A percentile compares a stretch with the other conserved stretches of the same genome.
Evolutionary conservation across 1,140 invertebrate genomes (phyloP).

Genomic region (Drosophila prosaltans): DNA sequence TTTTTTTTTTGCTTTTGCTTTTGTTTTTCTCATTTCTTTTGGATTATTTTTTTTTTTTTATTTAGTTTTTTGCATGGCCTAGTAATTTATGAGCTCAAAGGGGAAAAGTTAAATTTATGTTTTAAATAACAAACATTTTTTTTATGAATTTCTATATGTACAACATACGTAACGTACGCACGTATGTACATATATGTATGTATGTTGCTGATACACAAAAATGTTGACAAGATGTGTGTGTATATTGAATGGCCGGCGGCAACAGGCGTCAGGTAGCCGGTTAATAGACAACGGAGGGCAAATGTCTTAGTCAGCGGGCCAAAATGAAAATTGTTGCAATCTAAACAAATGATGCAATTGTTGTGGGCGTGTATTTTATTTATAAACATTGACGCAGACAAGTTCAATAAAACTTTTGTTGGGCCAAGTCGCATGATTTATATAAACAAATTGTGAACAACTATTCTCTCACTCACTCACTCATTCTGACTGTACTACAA

Average conservation of each 20-base stretch:
- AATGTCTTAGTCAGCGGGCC: constrained; percentile 40
- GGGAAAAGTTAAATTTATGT: constrained; percentile 54
- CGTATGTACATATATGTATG: neutral
- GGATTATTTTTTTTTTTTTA: constrained; percentile 20
- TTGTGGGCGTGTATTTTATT: constrained; percentile 46
- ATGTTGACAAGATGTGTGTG: constrained; percentile 32
- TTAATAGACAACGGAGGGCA: neutral
- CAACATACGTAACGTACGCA: neutral
- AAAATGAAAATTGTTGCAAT: constrained; percentile 29
- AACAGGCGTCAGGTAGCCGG: neutral
- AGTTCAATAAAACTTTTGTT: constrained; percentile 15
- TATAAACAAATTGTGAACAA: neutral
- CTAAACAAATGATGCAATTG: constrained; percentile 67
- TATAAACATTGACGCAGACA: constrained; percentile 58
- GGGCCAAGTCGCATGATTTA: constrained; percentile 5
- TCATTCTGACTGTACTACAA: neutral
- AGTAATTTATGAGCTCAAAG: constrained; percentile 66
- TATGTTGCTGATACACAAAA: constrained; percentile 36
- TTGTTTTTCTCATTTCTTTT: constrained; percentile 9
- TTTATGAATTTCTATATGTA: neutral
- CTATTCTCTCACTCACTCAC: neutral
- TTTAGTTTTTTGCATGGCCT: constrained; percentile 64
- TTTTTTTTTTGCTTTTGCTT: constrained; percentile 38
- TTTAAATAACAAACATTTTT: constrained; percentile 45
- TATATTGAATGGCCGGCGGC: constrained; percentile 12